Evolutionary conservation across 2,888 invertebrate genomes (phyloP), one percentile per base, ranked within the genome.

Genomic region (Herminia tarsipennalis): DNA sequence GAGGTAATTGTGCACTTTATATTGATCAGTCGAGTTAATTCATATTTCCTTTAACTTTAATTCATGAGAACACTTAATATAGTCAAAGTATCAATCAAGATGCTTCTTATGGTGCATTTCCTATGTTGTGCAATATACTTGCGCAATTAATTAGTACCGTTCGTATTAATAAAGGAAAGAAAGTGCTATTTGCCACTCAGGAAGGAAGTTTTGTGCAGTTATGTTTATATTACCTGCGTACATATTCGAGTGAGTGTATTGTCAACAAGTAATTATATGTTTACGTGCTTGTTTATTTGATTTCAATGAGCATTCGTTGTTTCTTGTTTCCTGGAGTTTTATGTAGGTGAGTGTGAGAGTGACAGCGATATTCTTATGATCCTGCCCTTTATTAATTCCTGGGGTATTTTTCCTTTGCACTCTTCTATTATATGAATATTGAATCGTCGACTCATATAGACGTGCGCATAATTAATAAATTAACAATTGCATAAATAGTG

Each of bases 161-260:
- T 36, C 27, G 61, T 46, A 36, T 63, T 48, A 50, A 41, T 53
- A 46, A 54, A 66, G 70, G 57, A 71, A 61, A 59, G 72, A 69
- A 71, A 69, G 70, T 69, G 56, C 56, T 55, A 41, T 54, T 42
- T 8, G 21, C 24, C 43, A 40, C 35, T 21, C 27, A 41, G 64
- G 55, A 63, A 71, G 69, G 66, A 69, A 68, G 39, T 49, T 47
- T 14, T 35, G 38, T 51, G 28, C 29, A 20, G 48, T 50, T 63
- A 29, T 29, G 45, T 8, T 41, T 50, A 52, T 64, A 39, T 36
- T 32, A 27, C 12, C 17, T 24, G 27, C 8, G 20, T 16, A 24
- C 9, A 4, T 28, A 24, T 24, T 41, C 21, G 27, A 35, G n/a
- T n/a, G n/a, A 12, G 25, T 24, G 27, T 42, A 35, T 42, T 42